These are phyloP conservation scores for Eristalis tenax DNA, from an alignment of 2,888 invertebrate species.

Conservation along the genomic window DNA sequence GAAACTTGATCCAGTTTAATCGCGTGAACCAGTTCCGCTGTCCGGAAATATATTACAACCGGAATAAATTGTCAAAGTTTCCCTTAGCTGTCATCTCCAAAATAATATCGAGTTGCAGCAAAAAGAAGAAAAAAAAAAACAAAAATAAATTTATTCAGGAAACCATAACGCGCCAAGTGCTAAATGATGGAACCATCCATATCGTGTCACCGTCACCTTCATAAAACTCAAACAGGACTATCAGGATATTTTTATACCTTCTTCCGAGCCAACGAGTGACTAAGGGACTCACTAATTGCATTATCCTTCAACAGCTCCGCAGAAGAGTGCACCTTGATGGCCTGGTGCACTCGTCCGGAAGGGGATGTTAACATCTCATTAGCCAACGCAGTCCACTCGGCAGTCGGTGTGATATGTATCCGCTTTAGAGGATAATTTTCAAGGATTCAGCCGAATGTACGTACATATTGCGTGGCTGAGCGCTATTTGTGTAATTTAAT, in stretches of 20 bases:
- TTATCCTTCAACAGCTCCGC: conserved; percentile 54
- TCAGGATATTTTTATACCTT: conserved; percentile 35
- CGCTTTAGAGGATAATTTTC: conserved; percentile 59
- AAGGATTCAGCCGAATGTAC: conserved; percentile 35
- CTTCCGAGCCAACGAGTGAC: conserved; percentile 47
- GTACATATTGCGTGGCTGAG: conserved; percentile 33
- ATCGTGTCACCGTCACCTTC: neutral
- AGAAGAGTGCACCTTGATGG: conserved; percentile 57
- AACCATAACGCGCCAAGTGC: conserved; percentile 49
- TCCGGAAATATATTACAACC: neutral
- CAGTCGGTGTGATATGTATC: conserved; percentile 50
- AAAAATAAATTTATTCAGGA: conserved; percentile 25
- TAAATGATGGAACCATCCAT: conserved; percentile 28
- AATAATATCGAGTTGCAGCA: neutral
- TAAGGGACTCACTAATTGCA: conserved; percentile 56
- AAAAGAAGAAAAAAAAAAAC: neutral
- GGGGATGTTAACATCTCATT: conserved; percentile 65
- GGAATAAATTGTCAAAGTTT: neutral
- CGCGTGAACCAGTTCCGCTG: neutral
- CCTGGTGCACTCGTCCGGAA: conserved; percentile 61
- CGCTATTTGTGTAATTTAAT: conserved; percentile 67
- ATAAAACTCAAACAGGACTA: conserved; percentile 28
- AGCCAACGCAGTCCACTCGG: conserved; percentile 37
- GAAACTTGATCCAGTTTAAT: neutral
- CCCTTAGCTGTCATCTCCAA: neutral